These are phyloP conservation scores for Tenthredo mesomela DNA, from an alignment of 2,888 invertebrate genomes.

Conservation along the genomic window DNA sequence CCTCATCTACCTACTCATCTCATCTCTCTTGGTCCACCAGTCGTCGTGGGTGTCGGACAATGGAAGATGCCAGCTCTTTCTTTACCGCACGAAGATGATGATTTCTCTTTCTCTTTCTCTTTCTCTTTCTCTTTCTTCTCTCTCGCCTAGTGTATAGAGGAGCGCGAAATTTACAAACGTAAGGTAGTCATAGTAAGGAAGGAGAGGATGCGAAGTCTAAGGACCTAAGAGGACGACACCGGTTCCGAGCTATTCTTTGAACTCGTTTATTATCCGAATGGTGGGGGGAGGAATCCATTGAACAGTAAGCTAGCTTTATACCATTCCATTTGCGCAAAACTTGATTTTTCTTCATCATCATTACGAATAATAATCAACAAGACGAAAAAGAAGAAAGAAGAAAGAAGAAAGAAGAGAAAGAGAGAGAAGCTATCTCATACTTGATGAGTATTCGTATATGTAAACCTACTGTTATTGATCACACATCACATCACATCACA, in stretches of 20 bases:
- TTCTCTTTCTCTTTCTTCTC: neutral
- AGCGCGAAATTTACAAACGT: neutral
- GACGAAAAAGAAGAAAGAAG: neutral
- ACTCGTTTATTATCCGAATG: neutral
- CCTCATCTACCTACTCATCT: slow-evolving; percentile 53
- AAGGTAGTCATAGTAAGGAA: neutral
- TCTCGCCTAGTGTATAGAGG: neutral
- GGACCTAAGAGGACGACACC: neutral
- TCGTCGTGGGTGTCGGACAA: slow-evolving; percentile 52
- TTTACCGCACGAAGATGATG: neutral
- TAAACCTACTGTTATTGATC: neutral
- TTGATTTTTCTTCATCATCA: neutral
- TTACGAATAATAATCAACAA: neutral
- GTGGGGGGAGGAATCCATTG: neutral
- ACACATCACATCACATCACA: neutral
- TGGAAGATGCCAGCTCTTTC: slow-evolving; percentile 44
- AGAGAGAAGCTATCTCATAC: neutral
- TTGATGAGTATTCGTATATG: neutral
- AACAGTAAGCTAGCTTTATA: neutral
- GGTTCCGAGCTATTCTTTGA: neutral
- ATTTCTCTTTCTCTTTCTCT: neutral
- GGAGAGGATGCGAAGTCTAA: neutral
- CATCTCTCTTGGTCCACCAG: slow-evolving; percentile 44
- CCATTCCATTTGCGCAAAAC: neutral
- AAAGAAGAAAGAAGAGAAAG: neutral